Percentiles rank a stretch among this genome's conserved stretches.
These are phyloP conservation scores for Propithecus deckenii DNA, from an alignment of 2,797 vertebrate genomes.

Conservation along the genomic window DNA sequence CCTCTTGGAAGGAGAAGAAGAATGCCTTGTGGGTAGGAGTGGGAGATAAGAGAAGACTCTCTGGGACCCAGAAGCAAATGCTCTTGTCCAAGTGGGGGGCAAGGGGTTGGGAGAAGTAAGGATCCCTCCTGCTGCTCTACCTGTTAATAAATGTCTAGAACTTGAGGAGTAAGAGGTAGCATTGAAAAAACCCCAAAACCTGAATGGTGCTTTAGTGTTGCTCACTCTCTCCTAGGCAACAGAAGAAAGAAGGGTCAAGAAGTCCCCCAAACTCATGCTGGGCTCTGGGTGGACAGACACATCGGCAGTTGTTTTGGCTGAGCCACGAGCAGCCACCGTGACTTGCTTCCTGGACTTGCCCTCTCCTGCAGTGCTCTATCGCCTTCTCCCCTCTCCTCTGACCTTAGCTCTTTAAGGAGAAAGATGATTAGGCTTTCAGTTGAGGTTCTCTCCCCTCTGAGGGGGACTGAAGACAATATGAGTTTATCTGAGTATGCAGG, in stretches of 20 bases:
- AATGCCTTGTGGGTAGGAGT: neutral
- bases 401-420: neutral
- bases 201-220: neutral
- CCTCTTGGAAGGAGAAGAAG: neutral
- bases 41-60: neutral
- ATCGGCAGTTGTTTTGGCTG: neutral
- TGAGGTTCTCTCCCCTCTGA: neutral
- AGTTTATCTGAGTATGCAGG: neutral
- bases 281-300: neutral
- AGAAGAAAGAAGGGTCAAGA: neutral
- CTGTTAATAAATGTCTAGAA: neutral
- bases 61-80: neutral
- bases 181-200: accelerated
- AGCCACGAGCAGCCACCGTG: neutral
- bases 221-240: neutral
- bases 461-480: neutral
- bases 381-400: neutral
- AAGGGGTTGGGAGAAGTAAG: accelerated
- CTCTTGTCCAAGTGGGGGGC: neutral
- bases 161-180: neutral
- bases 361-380: neutral
- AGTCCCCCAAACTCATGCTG: neutral
- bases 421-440: neutral
- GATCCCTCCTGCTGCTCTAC: accelerated
- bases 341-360: neutral